These are phyloP conservation scores for Tokudaia muenninki DNA, from an alignment of 2,797 vertebrate genomes.

Conservation along the genomic window DNA sequence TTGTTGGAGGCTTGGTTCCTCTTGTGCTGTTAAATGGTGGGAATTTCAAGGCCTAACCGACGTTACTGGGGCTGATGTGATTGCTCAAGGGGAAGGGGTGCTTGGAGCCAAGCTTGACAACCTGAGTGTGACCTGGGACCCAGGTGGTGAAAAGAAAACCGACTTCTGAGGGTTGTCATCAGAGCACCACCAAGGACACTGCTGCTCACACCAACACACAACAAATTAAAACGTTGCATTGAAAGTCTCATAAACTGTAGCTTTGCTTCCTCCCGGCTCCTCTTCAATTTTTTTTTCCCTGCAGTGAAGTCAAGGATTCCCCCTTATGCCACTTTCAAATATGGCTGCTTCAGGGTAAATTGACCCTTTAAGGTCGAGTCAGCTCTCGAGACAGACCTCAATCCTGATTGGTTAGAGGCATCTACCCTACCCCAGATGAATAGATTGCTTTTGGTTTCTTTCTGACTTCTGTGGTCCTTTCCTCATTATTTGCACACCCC, in stretches of 20 bases:
- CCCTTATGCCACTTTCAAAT: no score
- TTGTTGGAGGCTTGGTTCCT: background rate
- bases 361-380: background rate
- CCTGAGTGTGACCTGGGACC: background rate
- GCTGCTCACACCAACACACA: background rate
- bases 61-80: background rate
- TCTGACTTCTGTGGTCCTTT: background rate
- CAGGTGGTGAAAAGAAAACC: background rate
- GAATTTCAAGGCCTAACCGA: background rate
- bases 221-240: background rate
- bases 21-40: background rate
- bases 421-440: background rate
- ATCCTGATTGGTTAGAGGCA: background rate
- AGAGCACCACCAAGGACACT: background rate
- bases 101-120: background rate
- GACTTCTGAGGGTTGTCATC: background rate
- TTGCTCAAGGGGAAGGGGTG: background rate
- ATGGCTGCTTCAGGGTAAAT: no score
- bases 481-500: background rate
- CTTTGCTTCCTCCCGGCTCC: background rate
- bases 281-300: background rate
- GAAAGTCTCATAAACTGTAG: background rate
- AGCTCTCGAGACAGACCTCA: background rate
- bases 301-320: background rate
- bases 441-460: background rate